Percentiles rank a stretch among this genome's conserved stretches.
phyloP scores from a whole-genome alignment of 2,888 invertebrate genomes.

The Leucoptera coffeella region DNA sequence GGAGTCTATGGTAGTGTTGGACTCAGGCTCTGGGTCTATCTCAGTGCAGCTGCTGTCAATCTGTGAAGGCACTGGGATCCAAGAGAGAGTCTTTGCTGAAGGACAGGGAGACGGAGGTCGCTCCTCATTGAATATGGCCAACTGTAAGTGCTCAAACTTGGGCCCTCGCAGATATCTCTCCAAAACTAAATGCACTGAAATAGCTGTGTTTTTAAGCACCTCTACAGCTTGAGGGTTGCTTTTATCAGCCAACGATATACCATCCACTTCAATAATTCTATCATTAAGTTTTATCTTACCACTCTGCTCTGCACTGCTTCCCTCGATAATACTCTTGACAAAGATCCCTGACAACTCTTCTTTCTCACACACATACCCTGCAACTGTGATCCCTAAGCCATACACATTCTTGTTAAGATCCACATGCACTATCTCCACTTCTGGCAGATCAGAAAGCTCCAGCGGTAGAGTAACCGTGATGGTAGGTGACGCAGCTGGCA shows the following conservation, averaged over 20 bases:
- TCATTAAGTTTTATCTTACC: slow-evolving; percentile 92
- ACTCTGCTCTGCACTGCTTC: slow-evolving; percentile 91
- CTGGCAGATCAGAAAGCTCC: slow-evolving; percentile 65
- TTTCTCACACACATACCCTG: slow-evolving; percentile 95
- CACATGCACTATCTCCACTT: slow-evolving; percentile 86
- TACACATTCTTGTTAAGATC: slow-evolving; percentile 88
- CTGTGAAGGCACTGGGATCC: slow-evolving; percentile 75
- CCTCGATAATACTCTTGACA: slow-evolving; percentile 95
- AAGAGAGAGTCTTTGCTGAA: slow-evolving; percentile 76
- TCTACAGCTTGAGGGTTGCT: slow-evolving; percentile 97
- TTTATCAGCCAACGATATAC: slow-evolving; percentile 79
- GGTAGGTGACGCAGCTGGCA: slow-evolving; percentile 28
- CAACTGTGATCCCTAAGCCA: slow-evolving; percentile 91
- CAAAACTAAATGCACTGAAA: slow-evolving; percentile 81
- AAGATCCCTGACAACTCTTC: slow-evolving; percentile 99
- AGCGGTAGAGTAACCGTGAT: slow-evolving; percentile 46
- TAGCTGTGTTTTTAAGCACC: slow-evolving; percentile 87
- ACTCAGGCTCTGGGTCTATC: slow-evolving; percentile 74
- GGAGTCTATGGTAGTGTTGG: slow-evolving; percentile 76
- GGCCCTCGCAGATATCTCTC: slow-evolving; percentile 91
- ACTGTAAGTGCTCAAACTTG: slow-evolving; percentile 86
- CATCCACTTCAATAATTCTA: slow-evolving; percentile 95
- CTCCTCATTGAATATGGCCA: slow-evolving; percentile 67
- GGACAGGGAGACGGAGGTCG: slow-evolving; percentile 58
- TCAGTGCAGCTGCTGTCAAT: slow-evolving; percentile 49